Percentiles rank a stretch among this genome's conserved stretches.
Conservation (phyloP, 1,140 invertebrate genomes). For the Planococcus citri region DNA sequence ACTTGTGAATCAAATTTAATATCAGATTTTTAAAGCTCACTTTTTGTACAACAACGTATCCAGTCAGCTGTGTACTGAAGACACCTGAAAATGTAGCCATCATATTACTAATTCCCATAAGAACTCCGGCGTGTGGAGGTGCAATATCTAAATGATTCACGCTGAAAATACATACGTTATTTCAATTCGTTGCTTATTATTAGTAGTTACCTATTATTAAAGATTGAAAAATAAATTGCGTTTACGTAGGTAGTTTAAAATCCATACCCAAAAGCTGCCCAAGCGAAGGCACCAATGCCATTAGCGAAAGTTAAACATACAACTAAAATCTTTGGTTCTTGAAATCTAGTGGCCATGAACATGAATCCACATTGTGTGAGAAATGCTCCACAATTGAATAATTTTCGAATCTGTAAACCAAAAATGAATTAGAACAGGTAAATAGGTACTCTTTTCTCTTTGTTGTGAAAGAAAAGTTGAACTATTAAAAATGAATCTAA, state of each 20-base stretch:
- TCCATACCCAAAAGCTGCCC: slow-evolving; percentile 72
- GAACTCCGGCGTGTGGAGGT: slow-evolving; percentile 61
- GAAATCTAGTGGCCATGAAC: slow-evolving; percentile 55
- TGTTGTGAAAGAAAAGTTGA: background rate
- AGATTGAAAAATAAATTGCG: too few species aligned
- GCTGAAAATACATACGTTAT: slow-evolving; percentile 33
- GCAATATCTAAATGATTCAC: slow-evolving; percentile 81
- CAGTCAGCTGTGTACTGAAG: slow-evolving; percentile 64
- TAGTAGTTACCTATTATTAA: too few species aligned
- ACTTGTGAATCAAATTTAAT: background rate
- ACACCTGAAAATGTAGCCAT: slow-evolving; percentile 79
- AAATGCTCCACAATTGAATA: slow-evolving; percentile 67
- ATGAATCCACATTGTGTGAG: slow-evolving; percentile 71
- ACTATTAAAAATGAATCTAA: slow-evolving; percentile 28
- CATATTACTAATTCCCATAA: slow-evolving; percentile 82
- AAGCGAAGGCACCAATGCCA: slow-evolving; percentile 75
- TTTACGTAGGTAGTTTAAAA: background rate
- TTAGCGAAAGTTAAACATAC: slow-evolving; percentile 70
- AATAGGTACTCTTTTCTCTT: slow-evolving; percentile 28
- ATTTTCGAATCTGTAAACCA: slow-evolving; percentile 55
- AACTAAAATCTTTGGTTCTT: slow-evolving; percentile 51
- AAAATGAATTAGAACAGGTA: slow-evolving; percentile 27
- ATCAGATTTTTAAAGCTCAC: slow-evolving; percentile 34
- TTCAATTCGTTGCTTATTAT: too few species aligned
- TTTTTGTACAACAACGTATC: slow-evolving; percentile 57